Evolutionary conservation across 2,888 invertebrate species (phyloP).

Genomic region (Megaustenia siamemsis): DNA sequence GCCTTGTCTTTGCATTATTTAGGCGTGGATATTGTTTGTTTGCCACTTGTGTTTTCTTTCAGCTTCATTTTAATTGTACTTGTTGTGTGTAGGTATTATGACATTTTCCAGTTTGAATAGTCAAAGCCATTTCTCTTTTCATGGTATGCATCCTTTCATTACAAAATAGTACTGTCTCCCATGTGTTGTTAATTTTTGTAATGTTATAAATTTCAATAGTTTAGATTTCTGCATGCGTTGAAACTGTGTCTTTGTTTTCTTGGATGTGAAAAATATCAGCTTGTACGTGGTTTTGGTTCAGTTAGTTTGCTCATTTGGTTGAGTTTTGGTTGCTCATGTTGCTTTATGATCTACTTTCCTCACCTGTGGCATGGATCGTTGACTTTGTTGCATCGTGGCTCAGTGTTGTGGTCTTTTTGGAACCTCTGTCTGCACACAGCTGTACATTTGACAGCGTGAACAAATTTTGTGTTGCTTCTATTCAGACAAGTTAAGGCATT

Average conservation of each 20-base stretch:
- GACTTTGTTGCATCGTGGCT: background rate
- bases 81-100: too few species aligned
- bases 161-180: too few species aligned
- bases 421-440: background rate
- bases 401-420: background rate
- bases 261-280: background rate
- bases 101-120: too few species aligned
- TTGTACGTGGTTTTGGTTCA: background rate
- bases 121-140: too few species aligned
- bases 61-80: too few species aligned
- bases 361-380: background rate
- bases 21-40: too few species aligned
- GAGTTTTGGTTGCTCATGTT: background rate
- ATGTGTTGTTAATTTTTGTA: too few species aligned
- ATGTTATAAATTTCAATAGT: too few species aligned
- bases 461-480: constrained; percentile 23
- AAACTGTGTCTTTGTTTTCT: background rate
- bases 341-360: background rate
- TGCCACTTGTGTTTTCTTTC: too few species aligned
- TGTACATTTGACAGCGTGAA: background rate
- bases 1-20: too few species aligned
- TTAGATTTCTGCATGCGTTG: background rate
- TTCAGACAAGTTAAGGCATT: constrained; percentile 66
- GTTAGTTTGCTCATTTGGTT: background rate
- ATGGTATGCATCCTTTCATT: too few species aligned